Conservation (phyloP, 1,140 invertebrate genomes). For the Drosophila quadrilineata region DNA sequence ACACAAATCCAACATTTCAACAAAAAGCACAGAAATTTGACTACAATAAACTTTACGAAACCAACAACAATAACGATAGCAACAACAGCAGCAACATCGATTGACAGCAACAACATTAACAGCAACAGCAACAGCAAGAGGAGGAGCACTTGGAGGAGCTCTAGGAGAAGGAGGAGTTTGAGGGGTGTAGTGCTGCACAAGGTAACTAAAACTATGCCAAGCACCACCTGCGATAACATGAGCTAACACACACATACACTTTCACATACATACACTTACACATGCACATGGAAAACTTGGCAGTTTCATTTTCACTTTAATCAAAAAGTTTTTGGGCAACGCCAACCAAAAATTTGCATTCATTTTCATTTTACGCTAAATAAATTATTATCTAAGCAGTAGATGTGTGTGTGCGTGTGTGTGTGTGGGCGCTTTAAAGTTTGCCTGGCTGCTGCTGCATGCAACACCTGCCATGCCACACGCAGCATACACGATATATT, state of each 20-base stretch:
- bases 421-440: constrained; percentile 32
- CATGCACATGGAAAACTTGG: constrained; percentile 47
- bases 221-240: constrained; percentile 70
- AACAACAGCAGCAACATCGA: constrained; percentile 45
- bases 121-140: background rate
- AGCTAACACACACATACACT: constrained; percentile 1
- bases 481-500: background rate
- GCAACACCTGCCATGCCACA: background rate
- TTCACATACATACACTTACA: background rate
- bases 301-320: constrained; percentile 77
- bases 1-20: constrained; percentile 13
- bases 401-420: constrained; percentile 18
- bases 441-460: constrained; percentile 17
- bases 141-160: background rate
- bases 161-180: too few species aligned
- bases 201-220: constrained; percentile 59
- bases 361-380: constrained; percentile 79
- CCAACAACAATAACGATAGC: constrained; percentile 27
- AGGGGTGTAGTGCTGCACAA: too few species aligned
- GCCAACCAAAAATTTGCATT: constrained; percentile 72
- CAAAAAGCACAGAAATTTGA: constrained; percentile 41
- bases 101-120: constrained; percentile 43
- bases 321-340: constrained; percentile 71
- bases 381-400: constrained; percentile 77
- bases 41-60: constrained; percentile 65